Evolutionary conservation across 1,140 invertebrate genomes (phyloP), one percentile per base, ranked within the genome.

Genomic region (Drosophila nannoptera): DNA sequence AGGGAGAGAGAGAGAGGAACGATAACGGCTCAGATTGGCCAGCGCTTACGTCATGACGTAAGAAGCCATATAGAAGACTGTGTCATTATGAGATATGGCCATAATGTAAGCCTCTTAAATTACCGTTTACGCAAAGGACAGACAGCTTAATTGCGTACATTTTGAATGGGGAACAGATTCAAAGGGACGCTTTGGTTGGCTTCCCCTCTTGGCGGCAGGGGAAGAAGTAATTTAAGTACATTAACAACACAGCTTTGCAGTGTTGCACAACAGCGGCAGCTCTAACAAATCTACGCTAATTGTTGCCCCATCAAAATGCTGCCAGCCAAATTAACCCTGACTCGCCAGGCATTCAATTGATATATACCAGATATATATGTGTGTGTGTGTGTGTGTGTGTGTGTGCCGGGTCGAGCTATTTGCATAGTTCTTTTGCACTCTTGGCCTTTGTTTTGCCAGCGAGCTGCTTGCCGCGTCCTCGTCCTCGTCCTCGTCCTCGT

Each of bases 351-450:
- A 55, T 55, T 43, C 60, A 64, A 69, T 64, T 56, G 42, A 63
- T 49, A 50, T 50, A 31, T 11, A 45, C 35, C 8, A n/a, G 2
- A 36, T 52, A 36, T 36, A 36, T 36, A 36, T 35, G 11, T 35
- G 36, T 40, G 40, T 14, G 7, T 42, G 40, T 8, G 35, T 8
- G 35, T n/a, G 35, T 14, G 8, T 42, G 22, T 31, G 11, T 22
- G 7, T 22, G 16, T n/a, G 16, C 36, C 9, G 11, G 32, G 55
- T 42, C 55, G 46, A 55, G 78, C 78, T 71, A 82, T 84, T 83
- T 84, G 72, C 78, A 84, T 74, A 78, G 72, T 83, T 78, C 72
- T 78, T 67, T 78, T 78, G 61, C 72, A 69, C 58, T 78, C 72
- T 78, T 78, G 63, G 31, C 67, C 48, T 66, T 71, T 62, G 62